A percentile compares a stretch with the other conserved stretches of the same genome.
These are phyloP conservation scores for Endotricha flammealis DNA, from an alignment of 2,888 invertebrate species.

Conservation along the genomic window DNA sequence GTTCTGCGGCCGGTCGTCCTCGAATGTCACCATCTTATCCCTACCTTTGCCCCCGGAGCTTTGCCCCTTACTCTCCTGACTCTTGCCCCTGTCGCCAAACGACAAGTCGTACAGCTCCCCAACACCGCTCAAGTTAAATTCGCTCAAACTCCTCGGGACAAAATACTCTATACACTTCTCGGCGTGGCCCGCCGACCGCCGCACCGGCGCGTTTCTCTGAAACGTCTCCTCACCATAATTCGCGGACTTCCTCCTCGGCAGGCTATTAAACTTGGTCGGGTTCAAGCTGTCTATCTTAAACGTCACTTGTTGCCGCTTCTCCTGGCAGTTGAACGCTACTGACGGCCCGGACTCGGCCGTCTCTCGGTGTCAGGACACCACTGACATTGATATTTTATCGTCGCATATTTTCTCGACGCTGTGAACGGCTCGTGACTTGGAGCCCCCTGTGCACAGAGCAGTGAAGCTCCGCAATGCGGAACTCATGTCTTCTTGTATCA, in stretches of 20 bases:
- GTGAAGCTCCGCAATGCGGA: constrained; percentile 37
- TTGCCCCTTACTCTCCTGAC: constrained; percentile 42
- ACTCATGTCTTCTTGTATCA: constrained; percentile 87
- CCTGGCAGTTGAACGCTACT: constrained; percentile 38
- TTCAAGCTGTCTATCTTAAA: constrained; percentile 57
- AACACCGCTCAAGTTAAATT: constrained; percentile 85
- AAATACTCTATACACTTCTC: constrained; percentile 88
- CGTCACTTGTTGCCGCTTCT: constrained; percentile 50
- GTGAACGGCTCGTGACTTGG: constrained; percentile 55
- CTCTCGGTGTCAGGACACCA: constrained; percentile 78
- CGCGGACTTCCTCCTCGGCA: constrained; percentile 70
- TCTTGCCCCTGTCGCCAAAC: constrained; percentile 25
- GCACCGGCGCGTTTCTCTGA: constrained; percentile 81
- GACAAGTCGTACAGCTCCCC: constrained; percentile 44
- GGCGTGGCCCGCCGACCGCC: constrained; percentile 80
- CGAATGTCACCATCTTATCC: constrained; percentile 89
- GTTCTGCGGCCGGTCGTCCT: constrained; percentile 80
- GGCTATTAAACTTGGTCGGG: constrained; percentile 75
- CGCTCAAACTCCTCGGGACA: constrained; percentile 89
- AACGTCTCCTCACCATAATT: constrained; percentile 69
- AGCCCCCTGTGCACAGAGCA: constrained; percentile 40
- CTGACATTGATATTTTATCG: constrained; percentile 71
- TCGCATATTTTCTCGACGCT: constrained; percentile 63
- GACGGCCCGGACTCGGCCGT: constrained; percentile 49
- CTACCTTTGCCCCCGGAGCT: constrained; percentile 66